Evolutionary conservation across 2,113 vertebrate species (phyloP).

Genomic region (Cyphomyrus discorhynchus): DNA sequence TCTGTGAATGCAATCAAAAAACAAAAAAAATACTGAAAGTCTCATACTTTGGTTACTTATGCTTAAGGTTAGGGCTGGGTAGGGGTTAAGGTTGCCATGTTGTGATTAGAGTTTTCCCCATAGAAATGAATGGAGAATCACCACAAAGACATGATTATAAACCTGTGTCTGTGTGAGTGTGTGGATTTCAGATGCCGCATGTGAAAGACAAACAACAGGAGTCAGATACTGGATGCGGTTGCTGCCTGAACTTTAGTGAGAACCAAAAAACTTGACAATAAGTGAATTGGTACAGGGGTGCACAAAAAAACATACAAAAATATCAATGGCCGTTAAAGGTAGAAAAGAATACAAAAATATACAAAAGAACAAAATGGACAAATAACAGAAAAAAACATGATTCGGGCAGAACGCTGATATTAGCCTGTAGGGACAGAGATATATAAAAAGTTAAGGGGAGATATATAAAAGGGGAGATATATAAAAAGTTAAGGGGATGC

Average conservation of each 20-base stretch:
- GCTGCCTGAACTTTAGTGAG: slow-evolving; percentile 23
- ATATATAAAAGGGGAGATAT: not conserved
- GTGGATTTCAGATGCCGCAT: not conserved
- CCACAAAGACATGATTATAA: not conserved
- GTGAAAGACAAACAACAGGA: not conserved
- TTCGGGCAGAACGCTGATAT: slow-evolving; percentile 30
- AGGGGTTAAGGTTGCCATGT: too few relatives aligned
- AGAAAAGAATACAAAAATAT: slow-evolving; percentile 1
- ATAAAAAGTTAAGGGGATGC: not conserved
- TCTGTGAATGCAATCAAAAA: too few relatives aligned
- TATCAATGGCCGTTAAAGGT: not conserved
- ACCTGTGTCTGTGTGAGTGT: not conserved
- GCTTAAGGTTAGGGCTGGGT: too few relatives aligned
- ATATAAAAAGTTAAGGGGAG: not conserved
- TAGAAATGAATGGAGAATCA: not conserved
- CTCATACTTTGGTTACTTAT: too few relatives aligned
- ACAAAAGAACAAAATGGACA: slow-evolving; percentile 29
- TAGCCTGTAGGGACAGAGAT: slow-evolving; percentile 21
- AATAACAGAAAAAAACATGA: slow-evolving; percentile 11
- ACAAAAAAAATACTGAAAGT: too few relatives aligned
- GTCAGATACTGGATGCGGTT: not conserved
- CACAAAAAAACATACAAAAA: slow-evolving; percentile 4
- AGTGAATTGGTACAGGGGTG: slow-evolving; percentile 4
- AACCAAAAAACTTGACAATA: slow-evolving; percentile 32
- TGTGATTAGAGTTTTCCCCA: not conserved